A percentile compares a stretch with the other conserved stretches of the same genome.
These are phyloP conservation scores for Protomyctophum bolini DNA, from an alignment of 2,113 vertebrate species.

Conservation along the genomic window DNA sequence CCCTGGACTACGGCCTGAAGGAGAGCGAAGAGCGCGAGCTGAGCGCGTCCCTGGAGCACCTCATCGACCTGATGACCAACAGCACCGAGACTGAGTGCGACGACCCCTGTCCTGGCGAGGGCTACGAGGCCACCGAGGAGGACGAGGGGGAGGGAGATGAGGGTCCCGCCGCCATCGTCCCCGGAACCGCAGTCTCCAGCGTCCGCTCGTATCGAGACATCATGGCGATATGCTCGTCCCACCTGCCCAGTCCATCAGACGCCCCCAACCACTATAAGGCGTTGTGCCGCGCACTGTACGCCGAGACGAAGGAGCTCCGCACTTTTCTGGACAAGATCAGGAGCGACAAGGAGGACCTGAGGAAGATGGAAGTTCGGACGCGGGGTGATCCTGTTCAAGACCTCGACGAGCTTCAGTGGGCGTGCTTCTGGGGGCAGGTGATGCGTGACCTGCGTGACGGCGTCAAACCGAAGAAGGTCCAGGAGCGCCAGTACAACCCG, in stretches of 20 bases:
- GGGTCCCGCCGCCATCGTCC: constrained; percentile 1
- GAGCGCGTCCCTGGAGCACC: constrained; percentile 90
- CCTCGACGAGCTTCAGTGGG: constrained; percentile 91
- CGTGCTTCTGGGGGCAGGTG: constrained; percentile 96
- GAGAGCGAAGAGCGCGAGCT: constrained; percentile 95
- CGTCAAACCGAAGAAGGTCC: constrained; percentile 97
- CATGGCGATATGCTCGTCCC: constrained; percentile 91
- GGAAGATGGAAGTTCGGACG: constrained; percentile 84
- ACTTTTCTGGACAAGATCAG: constrained; percentile 96
- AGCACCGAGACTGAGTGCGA: constrained; percentile 77
- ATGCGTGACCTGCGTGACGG: constrained; percentile 94
- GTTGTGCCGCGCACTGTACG: constrained; percentile 93
- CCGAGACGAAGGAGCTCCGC: constrained; percentile 91
- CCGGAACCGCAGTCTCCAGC: constrained; percentile 48
- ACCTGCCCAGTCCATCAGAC: constrained; percentile 88
- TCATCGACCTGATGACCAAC: constrained; percentile 96
- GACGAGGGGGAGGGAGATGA: constrained; percentile 77
- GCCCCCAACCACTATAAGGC: constrained; percentile 94
- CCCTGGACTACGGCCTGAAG: constrained; percentile 95
- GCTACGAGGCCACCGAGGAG: constrained; percentile 91
- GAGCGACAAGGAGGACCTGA: constrained; percentile 96
- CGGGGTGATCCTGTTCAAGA: constrained; percentile 82
- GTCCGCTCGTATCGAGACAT: constrained; percentile 86
- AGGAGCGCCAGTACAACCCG: constrained; percentile 92
- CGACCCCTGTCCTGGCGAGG: constrained; percentile 86